A percentile compares a stretch with the other conserved stretches of the same genome.
phyloP scores from a whole-genome alignment of 2,113 vertebrate genomes.

The Indri indri region DNA sequence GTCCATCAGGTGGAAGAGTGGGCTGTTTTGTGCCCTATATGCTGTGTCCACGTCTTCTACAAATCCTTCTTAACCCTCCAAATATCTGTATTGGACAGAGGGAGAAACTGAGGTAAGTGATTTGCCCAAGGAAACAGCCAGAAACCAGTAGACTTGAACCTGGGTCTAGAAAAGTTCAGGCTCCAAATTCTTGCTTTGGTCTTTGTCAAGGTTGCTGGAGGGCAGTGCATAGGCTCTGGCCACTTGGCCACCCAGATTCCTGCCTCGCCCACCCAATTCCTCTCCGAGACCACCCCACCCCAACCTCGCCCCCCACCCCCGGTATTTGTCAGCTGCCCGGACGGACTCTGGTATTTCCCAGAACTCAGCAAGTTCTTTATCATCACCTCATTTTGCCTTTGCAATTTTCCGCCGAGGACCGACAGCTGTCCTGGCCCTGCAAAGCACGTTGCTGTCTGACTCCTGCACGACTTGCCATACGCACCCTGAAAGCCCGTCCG shows the following conservation, averaged over 20 bases:
- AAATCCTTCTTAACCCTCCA: not conserved
- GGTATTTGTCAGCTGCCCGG: not conserved
- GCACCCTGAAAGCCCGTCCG: not conserved
- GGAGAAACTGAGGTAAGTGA: not conserved
- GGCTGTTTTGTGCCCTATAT: not conserved
- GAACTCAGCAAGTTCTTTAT: not conserved
- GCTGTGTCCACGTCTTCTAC: not conserved
- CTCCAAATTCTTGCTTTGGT: not conserved
- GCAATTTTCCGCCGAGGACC: not conserved
- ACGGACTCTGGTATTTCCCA: too few relatives aligned
- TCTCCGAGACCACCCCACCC: too few relatives aligned
- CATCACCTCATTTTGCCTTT: too few relatives aligned
- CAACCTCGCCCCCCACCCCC: not conserved
- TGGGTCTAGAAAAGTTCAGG: not conserved
- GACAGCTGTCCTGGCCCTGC: not conserved
- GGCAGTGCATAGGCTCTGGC: rapidly evolving
- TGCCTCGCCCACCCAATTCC: not conserved
- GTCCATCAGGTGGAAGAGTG: too few relatives aligned
- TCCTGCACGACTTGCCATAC: not conserved
- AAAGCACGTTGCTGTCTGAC: rapidly evolving
- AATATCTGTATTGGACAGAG: not conserved
- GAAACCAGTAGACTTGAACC: not conserved
- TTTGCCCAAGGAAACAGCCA: not conserved
- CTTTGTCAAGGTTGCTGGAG: not conserved
- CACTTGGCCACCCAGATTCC: not conserved